These are phyloP conservation scores for Dryoscopus gambensis DNA, from an alignment of 2,113 vertebrate genomes.

Conservation along the genomic window DNA sequence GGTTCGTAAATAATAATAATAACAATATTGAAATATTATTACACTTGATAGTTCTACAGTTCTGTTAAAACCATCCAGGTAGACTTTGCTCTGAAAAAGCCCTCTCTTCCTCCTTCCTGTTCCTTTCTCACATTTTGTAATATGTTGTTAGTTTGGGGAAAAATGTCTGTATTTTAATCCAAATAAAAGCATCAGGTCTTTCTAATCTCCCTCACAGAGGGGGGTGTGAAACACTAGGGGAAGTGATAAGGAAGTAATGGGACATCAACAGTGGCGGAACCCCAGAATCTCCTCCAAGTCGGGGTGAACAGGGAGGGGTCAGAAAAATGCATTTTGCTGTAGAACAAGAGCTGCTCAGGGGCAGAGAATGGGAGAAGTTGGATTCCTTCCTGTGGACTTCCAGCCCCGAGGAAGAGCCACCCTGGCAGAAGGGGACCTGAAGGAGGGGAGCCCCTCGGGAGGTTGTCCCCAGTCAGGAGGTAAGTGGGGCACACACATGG, in stretches of 20 bases:
- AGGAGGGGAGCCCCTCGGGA: accelerated
- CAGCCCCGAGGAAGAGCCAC: neutral
- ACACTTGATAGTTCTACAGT: neutral
- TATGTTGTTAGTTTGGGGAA: neutral
- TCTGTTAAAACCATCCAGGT: neutral
- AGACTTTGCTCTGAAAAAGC: neutral
- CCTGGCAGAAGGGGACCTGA: accelerated
- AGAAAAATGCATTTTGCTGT: neutral
- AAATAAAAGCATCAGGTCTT: neutral
- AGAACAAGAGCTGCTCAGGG: neutral
- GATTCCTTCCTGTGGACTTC: neutral
- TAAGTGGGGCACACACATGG: neutral
- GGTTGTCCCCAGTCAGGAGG: neutral
- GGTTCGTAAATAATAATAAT: neutral
- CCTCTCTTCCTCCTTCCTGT: neutral
- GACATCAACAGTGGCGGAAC: neutral
- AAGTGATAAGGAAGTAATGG: neutral
- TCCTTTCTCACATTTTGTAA: neutral
- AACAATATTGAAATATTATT: no score
- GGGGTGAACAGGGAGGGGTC: accelerated
- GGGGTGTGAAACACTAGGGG: accelerated
- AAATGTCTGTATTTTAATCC: neutral
- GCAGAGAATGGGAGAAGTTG: accelerated
- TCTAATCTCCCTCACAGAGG: neutral
- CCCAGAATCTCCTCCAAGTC: neutral